Conservation (phyloP, 2,797 vertebrate genomes). For the Urocyon cinereoargenteus region DNA sequence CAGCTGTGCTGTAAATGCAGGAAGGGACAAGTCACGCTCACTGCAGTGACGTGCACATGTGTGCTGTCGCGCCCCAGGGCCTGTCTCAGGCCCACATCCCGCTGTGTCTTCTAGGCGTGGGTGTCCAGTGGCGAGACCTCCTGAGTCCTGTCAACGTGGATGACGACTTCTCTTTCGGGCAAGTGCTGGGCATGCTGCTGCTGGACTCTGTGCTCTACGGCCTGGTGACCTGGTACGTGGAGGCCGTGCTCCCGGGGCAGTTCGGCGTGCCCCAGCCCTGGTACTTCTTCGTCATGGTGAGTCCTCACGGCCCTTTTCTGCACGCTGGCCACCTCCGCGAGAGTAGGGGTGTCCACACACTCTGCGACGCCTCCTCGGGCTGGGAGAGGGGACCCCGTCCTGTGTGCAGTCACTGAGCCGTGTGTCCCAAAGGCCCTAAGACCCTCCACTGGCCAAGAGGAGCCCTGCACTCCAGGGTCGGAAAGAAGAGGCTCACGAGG, state of each 20-base stretch:
- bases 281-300: conserved; percentile 97
- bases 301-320: conserved; percentile 65
- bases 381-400: neutral
- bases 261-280: conserved; percentile 96
- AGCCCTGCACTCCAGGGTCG: neutral
- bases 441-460: rapidly evolving
- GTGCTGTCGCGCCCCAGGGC: rapidly evolving
- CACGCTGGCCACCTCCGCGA: neutral
- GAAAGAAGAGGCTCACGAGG: neutral
- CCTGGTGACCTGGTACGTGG: conserved; percentile 96
- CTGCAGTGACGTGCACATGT: rapidly evolving
- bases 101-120: conserved; percentile 88
- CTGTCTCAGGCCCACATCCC: neutral
- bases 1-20: neutral
- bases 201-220: conserved; percentile 93
- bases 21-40: neutral
- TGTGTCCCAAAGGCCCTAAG: neutral
- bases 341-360: neutral
- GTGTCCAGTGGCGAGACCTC: conserved; percentile 96
- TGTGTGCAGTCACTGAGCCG: rapidly evolving
- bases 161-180: conserved; percentile 95
- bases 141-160: conserved; percentile 96
- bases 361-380: neutral
- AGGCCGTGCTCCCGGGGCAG: conserved; percentile 97
- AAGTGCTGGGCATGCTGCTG: conserved; percentile 95